Evolutionary conservation across 2,797 vertebrate species (phyloP).

Genomic region (Erethizon dorsatum): DNA sequence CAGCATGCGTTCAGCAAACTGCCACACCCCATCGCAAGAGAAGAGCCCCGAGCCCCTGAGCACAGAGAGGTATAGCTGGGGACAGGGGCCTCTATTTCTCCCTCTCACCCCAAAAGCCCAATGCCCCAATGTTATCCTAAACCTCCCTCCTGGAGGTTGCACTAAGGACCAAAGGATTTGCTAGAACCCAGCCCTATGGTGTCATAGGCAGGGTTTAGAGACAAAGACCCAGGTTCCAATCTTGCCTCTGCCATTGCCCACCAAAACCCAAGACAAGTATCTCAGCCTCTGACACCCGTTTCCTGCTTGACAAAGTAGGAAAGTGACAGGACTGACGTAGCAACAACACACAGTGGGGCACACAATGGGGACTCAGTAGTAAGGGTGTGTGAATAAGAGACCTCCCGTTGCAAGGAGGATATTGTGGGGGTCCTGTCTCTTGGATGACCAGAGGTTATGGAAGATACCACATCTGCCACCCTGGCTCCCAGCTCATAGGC

Average conservation of each 20-base stretch:
- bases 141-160: background rate
- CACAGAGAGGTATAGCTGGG: background rate
- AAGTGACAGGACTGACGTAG: too few relatives aligned
- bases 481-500: background rate
- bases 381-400: background rate
- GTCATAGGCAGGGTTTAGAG: background rate
- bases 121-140: background rate
- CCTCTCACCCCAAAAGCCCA: background rate
- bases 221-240: background rate
- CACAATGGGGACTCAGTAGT: too few relatives aligned
- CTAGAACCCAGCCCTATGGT: background rate
- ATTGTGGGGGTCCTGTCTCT: accelerated
- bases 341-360: too few relatives aligned
- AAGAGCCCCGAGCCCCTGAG: background rate
- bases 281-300: background rate
- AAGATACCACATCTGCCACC: background rate
- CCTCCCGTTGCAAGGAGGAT: background rate
- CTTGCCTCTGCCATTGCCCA: background rate
- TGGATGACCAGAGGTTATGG: accelerated
- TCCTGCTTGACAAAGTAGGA: background rate
- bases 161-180: background rate
- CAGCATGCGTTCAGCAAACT: background rate
- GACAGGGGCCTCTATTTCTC: background rate
- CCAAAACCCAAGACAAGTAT: background rate
- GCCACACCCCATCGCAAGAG: background rate